Evolutionary conservation across 2,797 vertebrate species (phyloP), one percentile per base, ranked within the genome.

Genomic region (Ambastaia sidthimunki): DNA sequence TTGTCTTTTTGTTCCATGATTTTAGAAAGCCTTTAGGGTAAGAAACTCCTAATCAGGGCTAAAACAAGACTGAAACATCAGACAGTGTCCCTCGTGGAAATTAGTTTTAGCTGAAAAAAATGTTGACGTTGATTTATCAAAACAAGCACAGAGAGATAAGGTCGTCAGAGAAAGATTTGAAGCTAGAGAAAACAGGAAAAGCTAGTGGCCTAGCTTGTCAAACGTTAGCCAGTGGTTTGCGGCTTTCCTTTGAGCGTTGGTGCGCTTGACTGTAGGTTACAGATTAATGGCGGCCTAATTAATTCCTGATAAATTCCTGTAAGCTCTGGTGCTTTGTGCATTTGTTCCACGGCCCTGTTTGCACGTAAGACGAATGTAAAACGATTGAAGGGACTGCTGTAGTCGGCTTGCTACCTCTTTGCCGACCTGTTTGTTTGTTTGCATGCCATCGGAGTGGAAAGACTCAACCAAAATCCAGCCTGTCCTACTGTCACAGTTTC

Each of bases 271-370:
- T 80, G 80, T 85, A 74, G 76, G 65, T 83, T 85, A 82, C 76
- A 63, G 82, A 85, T 78, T 85, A 85, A 83, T 78, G 80, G 67
- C 52, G 69, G 65, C 67, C 84, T 84, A 80, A 85, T 85, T 85
- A 71, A 85, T 85, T 82, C 74, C 82, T 85, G 76, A 83, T 85
- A 83, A 57, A 71, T 83, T 84, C 71, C 62, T 76, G 37, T 21
- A 41, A 59, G 47, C 52, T 15, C 37, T 57, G 13, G 15, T 62
- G 57, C 80, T 37, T 59, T 7, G 69, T 78, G 78, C 18, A 63
- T 47, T 74, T 77, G 78, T 74, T 69, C 41, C 72, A 67, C 63
- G 37, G 72, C 37, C 55, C 34, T 37, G 37, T 59, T 52, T 60
- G 48, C 69, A 74, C 12, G 52, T 47, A 18, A 11, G 31, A 11